A percentile compares a stretch with the other conserved stretches of the same genome.
Evolutionary conservation across 2,797 vertebrate genomes (phyloP).

Genomic region (Chloroceryle inda): DNA sequence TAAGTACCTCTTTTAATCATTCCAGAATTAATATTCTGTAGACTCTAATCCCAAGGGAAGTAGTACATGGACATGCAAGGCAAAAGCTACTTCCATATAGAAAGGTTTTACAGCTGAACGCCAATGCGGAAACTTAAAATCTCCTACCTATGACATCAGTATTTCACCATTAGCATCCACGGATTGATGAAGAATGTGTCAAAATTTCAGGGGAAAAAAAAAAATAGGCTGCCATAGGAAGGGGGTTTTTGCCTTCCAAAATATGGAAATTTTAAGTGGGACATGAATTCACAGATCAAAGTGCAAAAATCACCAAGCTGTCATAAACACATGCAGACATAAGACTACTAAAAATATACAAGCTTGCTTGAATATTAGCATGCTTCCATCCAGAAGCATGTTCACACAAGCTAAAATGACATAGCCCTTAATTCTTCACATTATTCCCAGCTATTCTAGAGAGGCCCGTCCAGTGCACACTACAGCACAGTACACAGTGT

Average conservation of each 20-base stretch:
- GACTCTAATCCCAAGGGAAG: not conserved
- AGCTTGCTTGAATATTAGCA: conserved; percentile 26
- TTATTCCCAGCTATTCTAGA: conserved; percentile 8
- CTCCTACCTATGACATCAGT: conserved; percentile 15
- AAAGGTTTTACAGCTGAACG: conserved; percentile 19
- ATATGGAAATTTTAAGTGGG: conserved; percentile 32
- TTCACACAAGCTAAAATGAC: conserved; percentile 24
- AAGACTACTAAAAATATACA: conserved; percentile 54
- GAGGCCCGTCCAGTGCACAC: not conserved
- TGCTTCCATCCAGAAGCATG: conserved; percentile 27
- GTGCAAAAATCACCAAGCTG: conserved; percentile 71
- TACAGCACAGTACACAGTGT: not conserved
- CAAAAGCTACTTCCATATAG: not conserved
- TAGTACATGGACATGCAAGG: not conserved
- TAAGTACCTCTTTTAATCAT: not conserved
- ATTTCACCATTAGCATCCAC: conserved; percentile 6
- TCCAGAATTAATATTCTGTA: not conserved
- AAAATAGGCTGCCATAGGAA: not conserved
- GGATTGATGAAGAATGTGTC: not conserved
- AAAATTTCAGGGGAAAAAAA: not conserved
- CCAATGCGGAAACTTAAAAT: not conserved
- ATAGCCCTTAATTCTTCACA: conserved; percentile 4
- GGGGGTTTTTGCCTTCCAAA: not conserved
- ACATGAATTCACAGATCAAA: conserved; percentile 64
- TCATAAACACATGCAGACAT: conserved; percentile 35